Evolutionary conservation across 1,140 invertebrate species (phyloP), one percentile per base, ranked within the genome.

Genomic region (Hypsibius dujardini): DNA sequence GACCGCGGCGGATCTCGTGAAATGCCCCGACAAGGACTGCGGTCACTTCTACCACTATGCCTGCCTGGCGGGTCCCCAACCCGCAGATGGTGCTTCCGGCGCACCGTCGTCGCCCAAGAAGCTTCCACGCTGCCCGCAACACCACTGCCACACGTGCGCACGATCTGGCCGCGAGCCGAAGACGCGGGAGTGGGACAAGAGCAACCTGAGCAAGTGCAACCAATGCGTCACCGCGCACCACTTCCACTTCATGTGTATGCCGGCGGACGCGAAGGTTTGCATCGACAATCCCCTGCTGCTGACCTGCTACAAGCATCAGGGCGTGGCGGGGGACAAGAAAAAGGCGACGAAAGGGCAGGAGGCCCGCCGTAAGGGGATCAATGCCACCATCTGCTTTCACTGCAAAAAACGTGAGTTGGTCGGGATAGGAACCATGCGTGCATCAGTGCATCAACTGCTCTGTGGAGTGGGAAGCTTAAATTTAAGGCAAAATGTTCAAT

Each of bases 181-280:
- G 62, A 67, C 3, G 12, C 12, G 3, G 42, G 42, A 67, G 42
- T 7, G 12, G 62, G 62, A 67, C 42, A 28, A 28, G 28, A 67
- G 42, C 3, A 7, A 7, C 12, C 42, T 67, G 62, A 42, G 12
- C 12, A 67, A 67, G 62, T 67, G 62, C 42, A 67, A 15, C 12
- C 7, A 15, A 12, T 67, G 62, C 45, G 12, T 42, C 3, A 7
- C 7, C 12, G 62, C 62, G 12, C 45, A 45, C 42, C 62, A 67
- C 45, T 67, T 67, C 42, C 12, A 67, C 42, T 67, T 67, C 62
- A 67, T 67, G 62, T 67, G 62, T 42, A 15, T 12, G 3, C 62
- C 62, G 45, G 62, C 62, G 12, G 62, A 67, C 12, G 62, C 42
- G 3, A 7, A 15, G 12, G 42, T 67, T 45, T 67, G 62, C 45